These are phyloP conservation scores for Drosophila littoralis DNA, from an alignment of 1,140 invertebrate genomes.

Conservation along the genomic window DNA sequence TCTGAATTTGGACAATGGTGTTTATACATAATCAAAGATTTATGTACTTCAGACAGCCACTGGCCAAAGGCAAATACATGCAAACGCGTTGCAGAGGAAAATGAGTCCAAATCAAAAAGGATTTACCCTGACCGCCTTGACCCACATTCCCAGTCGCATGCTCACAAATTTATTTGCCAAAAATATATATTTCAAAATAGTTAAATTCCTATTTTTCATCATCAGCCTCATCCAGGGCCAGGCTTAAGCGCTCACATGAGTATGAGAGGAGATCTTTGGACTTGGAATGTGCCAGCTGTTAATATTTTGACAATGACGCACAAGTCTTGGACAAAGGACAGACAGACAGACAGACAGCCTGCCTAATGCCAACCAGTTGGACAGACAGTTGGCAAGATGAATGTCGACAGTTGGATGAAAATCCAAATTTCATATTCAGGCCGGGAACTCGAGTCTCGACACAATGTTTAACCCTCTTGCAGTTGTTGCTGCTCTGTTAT, in stretches of 20 bases:
- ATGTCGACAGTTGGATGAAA: constrained; percentile 76
- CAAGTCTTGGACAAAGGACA: constrained; percentile 63
- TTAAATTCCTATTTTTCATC: constrained; percentile 78
- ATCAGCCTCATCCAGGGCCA: constrained; percentile 25
- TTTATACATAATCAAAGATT: constrained; percentile 27
- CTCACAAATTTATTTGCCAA: constrained; percentile 51
- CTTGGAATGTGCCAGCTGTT: constrained; percentile 75
- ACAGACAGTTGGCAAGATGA: constrained; percentile 78
- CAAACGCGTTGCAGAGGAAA: neutral
- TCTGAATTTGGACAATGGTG: neutral
- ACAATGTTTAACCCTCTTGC: constrained; percentile 24
- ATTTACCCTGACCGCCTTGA: constrained; percentile 58
- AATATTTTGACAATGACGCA: constrained; percentile 83
- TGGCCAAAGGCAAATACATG: constrained; percentile 2
- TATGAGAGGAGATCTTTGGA: constrained; percentile 12
- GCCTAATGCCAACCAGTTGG: constrained; percentile 63
- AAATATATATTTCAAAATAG: constrained; percentile 68
- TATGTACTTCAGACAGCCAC: constrained; percentile 33
- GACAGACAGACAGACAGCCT: constrained; percentile 25
- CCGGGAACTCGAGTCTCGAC: constrained; percentile 52
- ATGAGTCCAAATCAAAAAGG: constrained; percentile 49
- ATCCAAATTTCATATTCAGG: constrained; percentile 80
- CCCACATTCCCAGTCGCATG: constrained; percentile 55
- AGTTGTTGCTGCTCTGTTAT: constrained; percentile 39
- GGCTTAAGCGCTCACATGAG: constrained; percentile 69